Percentiles rank a stretch among this genome's conserved stretches.
These are phyloP conservation scores for Lethenteron reissneri DNA, from an alignment of 2,113 vertebrate species.

Conservation along the genomic window DNA sequence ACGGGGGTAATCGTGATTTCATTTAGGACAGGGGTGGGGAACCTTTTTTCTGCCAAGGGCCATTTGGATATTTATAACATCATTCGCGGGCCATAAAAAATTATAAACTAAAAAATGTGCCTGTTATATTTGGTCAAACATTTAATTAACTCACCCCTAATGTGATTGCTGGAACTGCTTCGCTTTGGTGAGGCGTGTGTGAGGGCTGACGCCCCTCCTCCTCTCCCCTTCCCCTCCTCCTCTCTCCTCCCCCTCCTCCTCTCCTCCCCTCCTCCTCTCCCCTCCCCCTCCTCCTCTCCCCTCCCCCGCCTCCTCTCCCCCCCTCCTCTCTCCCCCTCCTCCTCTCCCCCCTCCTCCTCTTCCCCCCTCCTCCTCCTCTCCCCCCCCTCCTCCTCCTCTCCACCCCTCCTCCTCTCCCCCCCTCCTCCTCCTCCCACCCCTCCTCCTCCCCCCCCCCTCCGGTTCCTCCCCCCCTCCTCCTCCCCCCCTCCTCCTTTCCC, in stretches of 20 bases:
- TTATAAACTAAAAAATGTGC: too few relatives aligned
- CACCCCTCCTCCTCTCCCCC: conserved; percentile 7
- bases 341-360: neutral
- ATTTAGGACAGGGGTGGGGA: too few relatives aligned
- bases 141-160: too few relatives aligned
- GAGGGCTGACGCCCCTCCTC: neutral
- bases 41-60: too few relatives aligned
- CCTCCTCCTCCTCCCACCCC: conserved; percentile 8
- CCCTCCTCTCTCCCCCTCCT: neutral
- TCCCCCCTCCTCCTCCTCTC: neutral
- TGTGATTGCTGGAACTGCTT: too few relatives aligned
- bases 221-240: neutral
- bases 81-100: too few relatives aligned
- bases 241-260: neutral
- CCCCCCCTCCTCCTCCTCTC: neutral
- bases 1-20: too few relatives aligned
- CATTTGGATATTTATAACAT: too few relatives aligned
- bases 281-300: neutral
- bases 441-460: neutral
- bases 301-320: neutral
- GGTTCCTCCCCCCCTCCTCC: neutral
- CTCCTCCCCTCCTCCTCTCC: neutral
- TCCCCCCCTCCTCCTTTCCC: neutral
- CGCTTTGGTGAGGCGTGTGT: too few relatives aligned
- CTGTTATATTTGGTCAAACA: too few relatives aligned